phyloP scores from a whole-genome alignment of 2,113 vertebrate species.

The Colius striatus region DNA sequence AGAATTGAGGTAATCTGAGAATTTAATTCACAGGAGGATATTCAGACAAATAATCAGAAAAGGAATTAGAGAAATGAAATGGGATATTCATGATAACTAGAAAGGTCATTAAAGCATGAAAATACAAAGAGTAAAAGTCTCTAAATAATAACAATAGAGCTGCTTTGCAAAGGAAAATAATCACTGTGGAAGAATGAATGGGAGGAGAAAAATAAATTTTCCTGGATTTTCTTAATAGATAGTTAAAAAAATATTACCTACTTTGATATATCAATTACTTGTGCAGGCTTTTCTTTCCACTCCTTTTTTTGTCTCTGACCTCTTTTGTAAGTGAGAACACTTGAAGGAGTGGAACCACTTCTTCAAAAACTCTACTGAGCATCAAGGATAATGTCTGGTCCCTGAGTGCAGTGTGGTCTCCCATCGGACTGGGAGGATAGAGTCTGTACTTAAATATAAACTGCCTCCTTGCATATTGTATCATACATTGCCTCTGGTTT shows the following conservation, averaged over 20 bases:
- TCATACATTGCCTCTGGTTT: not conserved
- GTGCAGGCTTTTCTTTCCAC: rapidly evolving
- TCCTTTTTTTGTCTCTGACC: not conserved
- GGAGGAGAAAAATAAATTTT: not conserved
- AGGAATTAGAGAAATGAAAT: constrained; percentile 20
- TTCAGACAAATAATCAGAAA: constrained; percentile 32
- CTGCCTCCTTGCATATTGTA: not conserved
- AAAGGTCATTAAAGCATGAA: not conserved
- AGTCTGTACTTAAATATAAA: not conserved
- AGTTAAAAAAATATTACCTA: not conserved
- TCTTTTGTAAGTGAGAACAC: not conserved
- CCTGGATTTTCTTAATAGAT: not conserved
- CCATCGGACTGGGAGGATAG: not conserved
- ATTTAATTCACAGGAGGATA: not conserved
- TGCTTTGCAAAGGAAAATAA: not conserved
- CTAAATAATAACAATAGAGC: not conserved
- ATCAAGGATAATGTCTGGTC: not conserved
- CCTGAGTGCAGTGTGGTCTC: not conserved
- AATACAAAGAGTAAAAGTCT: not conserved
- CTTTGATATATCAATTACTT: not conserved
- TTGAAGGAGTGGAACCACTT: not conserved
- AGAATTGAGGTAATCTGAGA: constrained; percentile 26
- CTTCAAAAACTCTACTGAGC: not conserved
- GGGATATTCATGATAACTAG: not conserved
- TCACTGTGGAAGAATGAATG: not conserved